phyloP scores from a whole-genome alignment of 2,113 vertebrate genomes.

The Amphilophus citrinellus region DNA sequence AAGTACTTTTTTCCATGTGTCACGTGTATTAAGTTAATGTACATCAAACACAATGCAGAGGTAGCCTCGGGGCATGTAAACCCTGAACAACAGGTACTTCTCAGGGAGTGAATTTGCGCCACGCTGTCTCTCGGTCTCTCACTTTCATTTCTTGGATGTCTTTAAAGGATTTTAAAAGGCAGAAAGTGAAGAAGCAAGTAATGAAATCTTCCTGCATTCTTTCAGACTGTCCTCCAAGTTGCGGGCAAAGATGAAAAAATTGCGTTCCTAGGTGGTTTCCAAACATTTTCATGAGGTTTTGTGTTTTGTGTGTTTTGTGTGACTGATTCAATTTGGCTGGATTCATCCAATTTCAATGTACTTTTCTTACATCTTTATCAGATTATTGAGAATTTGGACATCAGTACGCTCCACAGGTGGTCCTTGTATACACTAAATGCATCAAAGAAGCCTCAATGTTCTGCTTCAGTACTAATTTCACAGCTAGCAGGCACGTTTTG shows the following conservation, averaged over 20 bases:
- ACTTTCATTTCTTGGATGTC: slow-evolving; percentile 12
- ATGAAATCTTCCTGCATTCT: not conserved
- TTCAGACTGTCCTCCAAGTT: not conserved
- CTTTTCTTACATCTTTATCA: slow-evolving; percentile 21
- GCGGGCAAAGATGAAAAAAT: slow-evolving; percentile 32
- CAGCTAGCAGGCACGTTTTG: not conserved
- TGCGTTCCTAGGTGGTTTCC: slow-evolving; percentile 35
- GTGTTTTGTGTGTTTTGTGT: slow-evolving; percentile 26
- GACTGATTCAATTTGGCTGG: slow-evolving; percentile 46
- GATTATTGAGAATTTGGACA: not conserved
- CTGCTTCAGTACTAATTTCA: not conserved
- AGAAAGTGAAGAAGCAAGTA: slow-evolving; percentile 16
- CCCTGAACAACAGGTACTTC: slow-evolving; percentile 39
- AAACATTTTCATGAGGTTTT: slow-evolving; percentile 35
- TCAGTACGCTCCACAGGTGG: slow-evolving; percentile 3
- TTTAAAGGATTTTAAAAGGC: slow-evolving; percentile 1
- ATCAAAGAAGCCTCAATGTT: not conserved
- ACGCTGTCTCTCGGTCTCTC: not conserved
- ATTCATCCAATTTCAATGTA: not conserved
- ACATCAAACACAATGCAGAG: slow-evolving; percentile 28
- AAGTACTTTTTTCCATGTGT: slow-evolving; percentile 31
- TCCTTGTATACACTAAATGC: not conserved
- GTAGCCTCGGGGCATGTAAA: slow-evolving; percentile 16
- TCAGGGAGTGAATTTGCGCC: slow-evolving; percentile 24
- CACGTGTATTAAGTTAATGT: slow-evolving; percentile 53